Conservation (phyloP, 2,113 vertebrate genomes). For the Boleophthalmus pectinirostris region DNA sequence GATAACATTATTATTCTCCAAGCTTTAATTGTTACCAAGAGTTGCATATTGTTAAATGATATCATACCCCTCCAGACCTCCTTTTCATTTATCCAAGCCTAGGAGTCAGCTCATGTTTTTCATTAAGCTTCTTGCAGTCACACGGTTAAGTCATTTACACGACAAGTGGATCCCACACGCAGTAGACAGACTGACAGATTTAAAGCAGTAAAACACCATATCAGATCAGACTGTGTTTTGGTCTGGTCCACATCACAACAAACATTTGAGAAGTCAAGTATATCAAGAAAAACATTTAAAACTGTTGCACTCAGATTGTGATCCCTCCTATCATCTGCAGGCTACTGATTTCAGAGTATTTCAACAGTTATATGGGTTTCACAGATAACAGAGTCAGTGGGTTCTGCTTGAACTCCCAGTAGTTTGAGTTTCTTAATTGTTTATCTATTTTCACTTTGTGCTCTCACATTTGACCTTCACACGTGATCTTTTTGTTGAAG, state of each 20-base stretch:
- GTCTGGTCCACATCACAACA: slow-evolving; percentile 55
- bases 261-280: slow-evolving; percentile 50
- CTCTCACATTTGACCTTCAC: slow-evolving; percentile 39
- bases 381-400: slow-evolving; percentile 5
- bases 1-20: no score
- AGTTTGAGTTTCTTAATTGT: neutral
- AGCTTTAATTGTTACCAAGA: neutral
- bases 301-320: slow-evolving; percentile 37
- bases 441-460: neutral
- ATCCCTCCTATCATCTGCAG: slow-evolving; percentile 45
- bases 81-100: no score
- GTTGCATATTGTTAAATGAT: neutral
- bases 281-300: slow-evolving; percentile 46
- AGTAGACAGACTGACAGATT: neutral
- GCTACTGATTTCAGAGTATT: neutral
- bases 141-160: neutral
- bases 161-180: neutral
- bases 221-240: slow-evolving; percentile 57
- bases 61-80: no score
- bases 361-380: slow-evolving; percentile 2
- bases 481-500: neutral
- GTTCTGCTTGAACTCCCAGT: neutral
- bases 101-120: neutral
- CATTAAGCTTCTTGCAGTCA: neutral
- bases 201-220: neutral